Conservation (phyloP, 64 coral and sea anemone species). For the Porites australiensis region DNA sequence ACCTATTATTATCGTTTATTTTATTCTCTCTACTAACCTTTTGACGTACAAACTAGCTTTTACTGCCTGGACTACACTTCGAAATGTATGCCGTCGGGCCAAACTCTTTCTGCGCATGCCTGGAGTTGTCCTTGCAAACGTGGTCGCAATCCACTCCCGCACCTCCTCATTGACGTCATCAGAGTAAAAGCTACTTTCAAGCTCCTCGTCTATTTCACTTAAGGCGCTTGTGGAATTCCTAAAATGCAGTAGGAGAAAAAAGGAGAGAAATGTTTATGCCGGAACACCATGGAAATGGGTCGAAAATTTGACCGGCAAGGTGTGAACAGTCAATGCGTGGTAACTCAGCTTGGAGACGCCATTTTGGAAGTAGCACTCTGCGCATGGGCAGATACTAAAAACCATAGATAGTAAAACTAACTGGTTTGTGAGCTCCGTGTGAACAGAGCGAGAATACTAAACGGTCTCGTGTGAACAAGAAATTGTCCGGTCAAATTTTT, state of each 20-base stretch:
- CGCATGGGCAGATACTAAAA: too few relatives aligned
- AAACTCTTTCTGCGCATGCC: slow-evolving; percentile 77
- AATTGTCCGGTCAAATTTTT: too few relatives aligned
- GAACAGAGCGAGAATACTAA: too few relatives aligned
- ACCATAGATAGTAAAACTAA: too few relatives aligned
- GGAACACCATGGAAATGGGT: neutral
- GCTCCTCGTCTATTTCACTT: slow-evolving; percentile 84
- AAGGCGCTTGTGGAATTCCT: slow-evolving; percentile 78
- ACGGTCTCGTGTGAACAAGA: too few relatives aligned
- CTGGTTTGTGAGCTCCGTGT: too few relatives aligned
- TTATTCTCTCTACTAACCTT: slow-evolving; percentile 61
- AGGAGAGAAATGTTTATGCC: neutral
- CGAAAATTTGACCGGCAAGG: too few relatives aligned
- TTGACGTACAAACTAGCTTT: slow-evolving; percentile 97
- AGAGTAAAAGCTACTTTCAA: slow-evolving; percentile 66
- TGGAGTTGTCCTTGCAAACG: slow-evolving; percentile 77
- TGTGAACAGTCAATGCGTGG: too few relatives aligned
- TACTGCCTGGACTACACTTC: slow-evolving; percentile 92
- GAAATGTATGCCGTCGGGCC: slow-evolving; percentile 85
- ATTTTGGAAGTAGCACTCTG: too few relatives aligned
- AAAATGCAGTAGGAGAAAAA: neutral
- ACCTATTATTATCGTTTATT: neutral
- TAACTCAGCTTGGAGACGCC: too few relatives aligned
- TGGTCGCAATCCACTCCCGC: slow-evolving; percentile 96
- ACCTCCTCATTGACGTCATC: slow-evolving; percentile 90